Conservation (phyloP, 1,140 invertebrate genomes). For the Rhagoletis zephyria region DNA sequence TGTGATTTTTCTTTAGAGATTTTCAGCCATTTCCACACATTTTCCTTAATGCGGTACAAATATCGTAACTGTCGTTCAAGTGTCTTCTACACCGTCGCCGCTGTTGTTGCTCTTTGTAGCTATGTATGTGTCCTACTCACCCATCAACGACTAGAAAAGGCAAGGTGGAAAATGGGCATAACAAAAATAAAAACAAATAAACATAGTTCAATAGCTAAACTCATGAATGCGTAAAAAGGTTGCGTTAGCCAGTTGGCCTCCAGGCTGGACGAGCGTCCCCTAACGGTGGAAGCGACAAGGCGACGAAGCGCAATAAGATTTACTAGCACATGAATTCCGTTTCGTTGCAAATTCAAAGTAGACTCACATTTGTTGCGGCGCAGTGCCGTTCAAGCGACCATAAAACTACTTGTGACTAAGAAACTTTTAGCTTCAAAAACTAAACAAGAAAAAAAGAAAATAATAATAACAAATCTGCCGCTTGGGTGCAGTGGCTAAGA, state of each 20-base stretch:
- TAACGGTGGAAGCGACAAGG: slow-evolving; percentile 26
- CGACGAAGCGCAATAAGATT: neutral
- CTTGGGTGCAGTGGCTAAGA: slow-evolving; percentile 28
- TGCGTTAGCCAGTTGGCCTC: slow-evolving; percentile 43
- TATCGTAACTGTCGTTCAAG: neutral
- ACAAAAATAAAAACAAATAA: slow-evolving; percentile 3
- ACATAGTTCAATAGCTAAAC: slow-evolving; percentile 36
- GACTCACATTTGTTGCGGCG: neutral
- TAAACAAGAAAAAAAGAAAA: neutral
- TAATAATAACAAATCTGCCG: slow-evolving; percentile 3
- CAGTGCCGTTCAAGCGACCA: neutral
- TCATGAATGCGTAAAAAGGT: slow-evolving; percentile 52
- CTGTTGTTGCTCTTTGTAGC: neutral
- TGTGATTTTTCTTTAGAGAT: too few species aligned
- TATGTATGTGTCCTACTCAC: neutral
- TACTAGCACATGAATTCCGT: neutral
- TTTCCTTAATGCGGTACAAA: too few species aligned
- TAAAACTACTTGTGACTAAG: slow-evolving; percentile 1
- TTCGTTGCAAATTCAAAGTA: neutral
- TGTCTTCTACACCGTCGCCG: neutral
- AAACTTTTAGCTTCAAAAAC: slow-evolving; percentile 17
- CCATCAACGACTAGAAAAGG: neutral
- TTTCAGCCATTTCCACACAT: too few species aligned
- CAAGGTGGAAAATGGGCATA: neutral
- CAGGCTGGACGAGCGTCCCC: neutral